These are phyloP conservation scores for Gymnocheta viridis DNA, from an alignment of 2,888 invertebrate species.

Conservation along the genomic window DNA sequence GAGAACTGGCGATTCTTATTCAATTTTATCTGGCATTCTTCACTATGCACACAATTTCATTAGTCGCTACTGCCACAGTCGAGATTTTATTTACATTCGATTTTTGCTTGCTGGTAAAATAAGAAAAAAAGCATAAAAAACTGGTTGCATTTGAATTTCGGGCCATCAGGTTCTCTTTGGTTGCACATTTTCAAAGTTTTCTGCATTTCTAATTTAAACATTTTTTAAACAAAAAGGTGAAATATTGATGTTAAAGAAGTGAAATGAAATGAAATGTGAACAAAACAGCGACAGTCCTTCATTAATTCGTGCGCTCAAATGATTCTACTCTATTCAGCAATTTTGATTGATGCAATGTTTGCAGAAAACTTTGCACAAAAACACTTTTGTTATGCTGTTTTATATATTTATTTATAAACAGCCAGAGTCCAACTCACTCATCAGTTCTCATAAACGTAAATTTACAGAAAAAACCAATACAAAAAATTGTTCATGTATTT, in stretches of 20 bases:
- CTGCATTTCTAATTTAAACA: constrained; percentile 2
- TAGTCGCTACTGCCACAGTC: not conserved
- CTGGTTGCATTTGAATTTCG: constrained; percentile 12
- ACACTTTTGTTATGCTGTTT: not conserved
- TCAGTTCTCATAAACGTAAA: not conserved
- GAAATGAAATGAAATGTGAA: constrained; percentile 39
- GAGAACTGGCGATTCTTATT: not conserved
- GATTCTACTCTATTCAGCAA: not conserved
- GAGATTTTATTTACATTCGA: constrained; percentile 14
- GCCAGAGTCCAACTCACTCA: not conserved
- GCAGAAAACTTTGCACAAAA: constrained; percentile 5
- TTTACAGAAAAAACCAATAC: not conserved
- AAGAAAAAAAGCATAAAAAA: not conserved
- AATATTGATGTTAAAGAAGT: constrained; percentile 23
- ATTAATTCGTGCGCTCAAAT: constrained; percentile 18
- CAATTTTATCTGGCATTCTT: not conserved
- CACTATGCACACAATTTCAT: not conserved
- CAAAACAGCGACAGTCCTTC: constrained; percentile 7
- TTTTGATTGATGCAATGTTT: constrained; percentile 6
- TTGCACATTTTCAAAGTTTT: not conserved
- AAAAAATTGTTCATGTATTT: not conserved
- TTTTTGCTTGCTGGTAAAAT: not conserved
- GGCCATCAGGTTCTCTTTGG: not conserved
- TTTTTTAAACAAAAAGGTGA: constrained; percentile 28
- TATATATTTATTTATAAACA: constrained; percentile 21